phyloP scores from a whole-genome alignment of 2,113 vertebrate genomes.

The Himantopus leucocephalus region DNA sequence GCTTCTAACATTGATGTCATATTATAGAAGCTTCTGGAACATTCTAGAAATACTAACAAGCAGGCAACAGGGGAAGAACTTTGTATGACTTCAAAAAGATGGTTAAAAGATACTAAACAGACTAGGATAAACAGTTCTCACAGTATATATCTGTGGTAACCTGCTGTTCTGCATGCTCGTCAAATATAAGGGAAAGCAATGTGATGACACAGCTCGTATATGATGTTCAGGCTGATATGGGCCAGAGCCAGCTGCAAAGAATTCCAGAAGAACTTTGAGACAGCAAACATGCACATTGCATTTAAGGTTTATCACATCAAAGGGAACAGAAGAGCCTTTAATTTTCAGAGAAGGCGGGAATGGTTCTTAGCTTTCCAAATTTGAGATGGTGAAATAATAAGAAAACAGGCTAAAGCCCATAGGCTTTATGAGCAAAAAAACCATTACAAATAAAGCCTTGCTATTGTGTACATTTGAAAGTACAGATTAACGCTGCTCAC shows the following conservation, averaged over 20 bases:
- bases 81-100: background rate
- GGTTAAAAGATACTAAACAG: background rate
- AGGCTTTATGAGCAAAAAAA: background rate
- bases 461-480: background rate
- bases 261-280: background rate
- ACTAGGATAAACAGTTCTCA: background rate
- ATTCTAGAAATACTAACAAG: background rate
- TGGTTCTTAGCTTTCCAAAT: background rate
- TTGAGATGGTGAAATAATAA: background rate
- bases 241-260: background rate
- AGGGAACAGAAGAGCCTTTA: background rate
- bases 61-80: background rate
- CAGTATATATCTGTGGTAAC: background rate
- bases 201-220: background rate
- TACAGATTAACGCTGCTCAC: slow-evolving; percentile 67
- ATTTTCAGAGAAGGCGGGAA: background rate
- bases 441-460: background rate
- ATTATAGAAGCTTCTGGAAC: background rate
- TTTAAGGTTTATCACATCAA: background rate
- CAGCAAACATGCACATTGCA: background rate
- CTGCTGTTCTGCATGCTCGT: background rate
- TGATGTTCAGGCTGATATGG: background rate
- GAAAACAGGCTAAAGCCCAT: background rate
- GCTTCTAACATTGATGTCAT: background rate
- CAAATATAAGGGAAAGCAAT: background rate